Evolutionary conservation across 2,797 vertebrate species (phyloP).

Genomic region (Poecilia picta): DNA sequence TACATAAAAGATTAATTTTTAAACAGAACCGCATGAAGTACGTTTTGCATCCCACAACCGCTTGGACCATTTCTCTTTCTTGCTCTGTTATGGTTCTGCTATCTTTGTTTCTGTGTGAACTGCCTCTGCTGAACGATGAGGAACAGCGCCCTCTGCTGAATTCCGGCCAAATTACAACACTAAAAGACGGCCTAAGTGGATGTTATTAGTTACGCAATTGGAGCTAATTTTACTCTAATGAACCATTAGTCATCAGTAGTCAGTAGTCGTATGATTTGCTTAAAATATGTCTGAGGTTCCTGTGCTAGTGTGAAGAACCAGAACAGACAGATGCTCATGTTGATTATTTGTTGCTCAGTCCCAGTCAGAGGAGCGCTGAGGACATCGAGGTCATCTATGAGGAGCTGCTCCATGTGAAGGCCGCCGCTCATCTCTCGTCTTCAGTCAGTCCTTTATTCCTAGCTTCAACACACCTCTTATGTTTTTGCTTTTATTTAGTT

Average conservation of each 20-base stretch:
- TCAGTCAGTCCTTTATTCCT: slow-evolving; percentile 81
- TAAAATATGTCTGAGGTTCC: neutral
- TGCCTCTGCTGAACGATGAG: too few relatives aligned
- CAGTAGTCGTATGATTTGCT: neutral
- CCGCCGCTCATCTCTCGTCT: slow-evolving; percentile 93
- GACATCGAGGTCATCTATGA: slow-evolving; percentile 96
- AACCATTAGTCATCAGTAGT: neutral
- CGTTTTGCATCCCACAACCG: too few relatives aligned
- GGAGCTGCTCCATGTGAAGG: slow-evolving; percentile 94
- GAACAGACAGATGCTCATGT: neutral
- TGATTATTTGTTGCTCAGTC: slow-evolving; percentile 71
- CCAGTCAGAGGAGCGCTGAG: slow-evolving; percentile 89
- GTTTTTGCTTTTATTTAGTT: neutral
- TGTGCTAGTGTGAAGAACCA: neutral
- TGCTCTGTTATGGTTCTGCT: too few relatives aligned
- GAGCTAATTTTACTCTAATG: too few relatives aligned
- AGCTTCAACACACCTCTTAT: neutral
- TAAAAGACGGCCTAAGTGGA: too few relatives aligned
- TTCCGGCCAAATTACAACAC: too few relatives aligned
- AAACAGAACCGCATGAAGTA: too few relatives aligned
- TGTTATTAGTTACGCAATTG: too few relatives aligned
- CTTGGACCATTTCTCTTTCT: too few relatives aligned
- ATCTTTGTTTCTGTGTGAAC: too few relatives aligned
- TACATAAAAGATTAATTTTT: too few relatives aligned
- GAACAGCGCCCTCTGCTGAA: too few relatives aligned